Evolutionary conservation across 2,797 vertebrate genomes (phyloP), one percentile per base, ranked within the genome.

Genomic region (Cryptoblepharus egeriae): DNA sequence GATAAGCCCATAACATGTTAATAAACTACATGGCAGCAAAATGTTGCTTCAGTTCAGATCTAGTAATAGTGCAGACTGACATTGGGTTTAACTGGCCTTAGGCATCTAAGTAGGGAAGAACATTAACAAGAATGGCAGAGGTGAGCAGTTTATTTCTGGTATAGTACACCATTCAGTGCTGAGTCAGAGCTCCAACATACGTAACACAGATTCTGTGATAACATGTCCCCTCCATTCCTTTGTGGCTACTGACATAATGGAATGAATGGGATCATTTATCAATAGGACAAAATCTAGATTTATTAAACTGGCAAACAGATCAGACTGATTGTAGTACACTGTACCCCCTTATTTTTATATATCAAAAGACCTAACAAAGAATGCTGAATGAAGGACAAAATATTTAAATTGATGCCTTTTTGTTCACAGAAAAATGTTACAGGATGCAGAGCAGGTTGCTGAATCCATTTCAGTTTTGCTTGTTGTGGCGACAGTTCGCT

Each of bases 1-100:
- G 84, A 89, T 82, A 80, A 89, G 80, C 75, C 35, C 73, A 49
- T 5, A 24, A 18, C 26, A 39, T 26, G 42, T 13, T 67, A 63
- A 63, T 84, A 73, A 82, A 77, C 10, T 1, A 28, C 3, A 0
- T 69, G 68, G 24, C 52, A 77, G 30, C 5, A 5, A 84, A 82
- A 81, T 6, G 0, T 37, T 87, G 57, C 1, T 16, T 67, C n/a
- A 26, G 15, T 65, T 67, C 3, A 77, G 11, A 35, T 35, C 58
- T 28, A 26, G 7, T 37, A 11, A 8, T 15, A 5, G 10, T 45
- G n/a, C 30, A 28, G 65, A 8, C 35, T 72, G n/a, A 32, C 2
- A 35, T 72, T 28, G 32, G 37, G 30, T 24, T 52, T 22, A 57
- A 5, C 16, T 58, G 2, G 52, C 42, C 55, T 39, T 55, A 30